Conservation (phyloP, 2,797 vertebrate species). For the Thripadectes ignobilis region DNA sequence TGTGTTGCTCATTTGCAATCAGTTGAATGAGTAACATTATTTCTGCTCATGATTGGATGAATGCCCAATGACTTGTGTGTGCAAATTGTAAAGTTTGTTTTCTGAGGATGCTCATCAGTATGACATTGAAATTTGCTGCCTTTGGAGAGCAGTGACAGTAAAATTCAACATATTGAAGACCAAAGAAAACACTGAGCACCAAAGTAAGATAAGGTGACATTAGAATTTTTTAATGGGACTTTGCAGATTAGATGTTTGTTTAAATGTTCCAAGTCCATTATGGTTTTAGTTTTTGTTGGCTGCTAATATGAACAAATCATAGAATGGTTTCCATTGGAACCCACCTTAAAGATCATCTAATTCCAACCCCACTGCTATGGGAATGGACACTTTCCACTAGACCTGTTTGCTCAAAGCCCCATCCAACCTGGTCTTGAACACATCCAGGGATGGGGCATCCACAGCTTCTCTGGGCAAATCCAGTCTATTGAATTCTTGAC, state of each 20-base stretch:
- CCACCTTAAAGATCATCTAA: neutral
- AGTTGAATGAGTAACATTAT: slow-evolving; percentile 63
- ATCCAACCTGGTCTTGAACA: neutral
- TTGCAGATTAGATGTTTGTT: neutral
- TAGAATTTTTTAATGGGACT: neutral
- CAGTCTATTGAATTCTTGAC: neutral
- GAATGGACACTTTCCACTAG: neutral
- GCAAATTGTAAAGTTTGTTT: slow-evolving; percentile 60
- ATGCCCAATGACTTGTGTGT: slow-evolving; percentile 64
- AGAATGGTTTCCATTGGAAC: neutral
- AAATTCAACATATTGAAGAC: neutral
- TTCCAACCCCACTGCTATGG: neutral
- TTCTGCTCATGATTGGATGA: slow-evolving; percentile 61
- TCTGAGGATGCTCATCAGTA: slow-evolving; percentile 34
- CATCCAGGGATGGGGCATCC: neutral
- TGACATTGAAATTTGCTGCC: slow-evolving; percentile 55
- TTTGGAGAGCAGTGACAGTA: neutral
- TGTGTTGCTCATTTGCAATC: slow-evolving; percentile 68
- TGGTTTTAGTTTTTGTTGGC: neutral
- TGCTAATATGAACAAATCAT: neutral
- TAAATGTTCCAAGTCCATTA: neutral
- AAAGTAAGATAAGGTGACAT: neutral
- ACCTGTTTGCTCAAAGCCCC: neutral
- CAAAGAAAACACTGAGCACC: neutral
- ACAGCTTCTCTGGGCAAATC: neutral